Evolutionary conservation across 2,113 vertebrate species (phyloP).

Genomic region (Centrocercus urophasianus): DNA sequence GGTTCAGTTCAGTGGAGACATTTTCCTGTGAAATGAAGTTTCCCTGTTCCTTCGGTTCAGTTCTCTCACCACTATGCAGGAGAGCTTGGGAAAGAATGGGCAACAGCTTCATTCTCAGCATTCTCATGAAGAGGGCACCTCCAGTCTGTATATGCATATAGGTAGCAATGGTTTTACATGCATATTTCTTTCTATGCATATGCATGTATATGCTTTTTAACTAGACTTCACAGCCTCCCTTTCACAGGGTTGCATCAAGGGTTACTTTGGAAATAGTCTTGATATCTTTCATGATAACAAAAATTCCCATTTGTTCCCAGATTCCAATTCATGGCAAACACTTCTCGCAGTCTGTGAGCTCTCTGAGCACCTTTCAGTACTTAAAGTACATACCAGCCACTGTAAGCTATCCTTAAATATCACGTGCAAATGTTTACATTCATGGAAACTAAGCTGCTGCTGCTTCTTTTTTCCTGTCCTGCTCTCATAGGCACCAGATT

Average conservation of each 20-base stretch:
- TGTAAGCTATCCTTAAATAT: constrained; percentile 21
- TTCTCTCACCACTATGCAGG: neutral
- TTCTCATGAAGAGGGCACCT: neutral
- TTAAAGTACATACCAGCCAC: constrained; percentile 23
- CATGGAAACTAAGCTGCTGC: neutral
- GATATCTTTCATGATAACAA: constrained; percentile 12
- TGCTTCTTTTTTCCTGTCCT: neutral
- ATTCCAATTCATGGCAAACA: constrained; percentile 16
- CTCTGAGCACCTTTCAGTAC: neutral
- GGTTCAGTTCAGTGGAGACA: neutral
- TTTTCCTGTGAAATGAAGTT: neutral
- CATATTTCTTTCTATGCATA: neutral
- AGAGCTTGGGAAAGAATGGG: neutral
- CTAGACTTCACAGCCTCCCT: neutral
- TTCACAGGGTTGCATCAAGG: neutral
- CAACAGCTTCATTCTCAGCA: neutral
- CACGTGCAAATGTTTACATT: constrained; percentile 21
- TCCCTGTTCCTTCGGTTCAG: neutral
- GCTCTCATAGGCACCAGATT: neutral
- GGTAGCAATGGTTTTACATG: neutral
- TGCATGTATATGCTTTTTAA: neutral
- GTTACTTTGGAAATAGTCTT: constrained; percentile 35
- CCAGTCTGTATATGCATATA: neutral
- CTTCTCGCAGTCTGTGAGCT: constrained; percentile 20
- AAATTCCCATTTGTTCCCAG: constrained; percentile 9